phyloP scores from a whole-genome alignment of 1,140 invertebrate species.

The Ladona fulva region DNA sequence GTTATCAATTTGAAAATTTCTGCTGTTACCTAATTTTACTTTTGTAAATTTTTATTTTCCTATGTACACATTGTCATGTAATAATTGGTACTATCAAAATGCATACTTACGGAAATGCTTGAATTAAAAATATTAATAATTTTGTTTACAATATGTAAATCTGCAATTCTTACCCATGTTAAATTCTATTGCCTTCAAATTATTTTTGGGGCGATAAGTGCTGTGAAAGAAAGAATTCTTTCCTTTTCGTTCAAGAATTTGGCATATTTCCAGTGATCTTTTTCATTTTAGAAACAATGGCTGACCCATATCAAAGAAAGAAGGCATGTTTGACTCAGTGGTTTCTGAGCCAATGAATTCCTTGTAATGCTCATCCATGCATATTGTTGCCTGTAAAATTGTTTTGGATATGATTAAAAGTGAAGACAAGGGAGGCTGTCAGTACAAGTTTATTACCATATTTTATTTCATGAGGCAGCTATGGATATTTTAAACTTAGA shows the following conservation, averaged over 20 bases:
- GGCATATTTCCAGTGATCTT: not conserved
- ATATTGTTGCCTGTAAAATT: conserved; percentile 2
- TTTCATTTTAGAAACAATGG: not conserved
- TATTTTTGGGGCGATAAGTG: not conserved
- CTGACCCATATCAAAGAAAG: not conserved
- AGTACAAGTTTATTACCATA: not conserved
- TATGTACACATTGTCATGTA: not conserved
- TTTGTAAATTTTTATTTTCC: conserved; percentile 8
- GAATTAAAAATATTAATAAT: not conserved
- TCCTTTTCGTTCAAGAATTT: not conserved
- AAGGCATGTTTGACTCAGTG: not conserved
- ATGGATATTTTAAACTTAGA: not conserved
- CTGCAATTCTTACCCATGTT: not conserved
- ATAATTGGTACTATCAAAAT: not conserved
- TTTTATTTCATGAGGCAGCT: not conserved
- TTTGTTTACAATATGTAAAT: not conserved
- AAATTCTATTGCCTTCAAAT: not conserved
- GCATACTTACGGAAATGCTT: not conserved
- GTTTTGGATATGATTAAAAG: not conserved
- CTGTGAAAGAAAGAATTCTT: not conserved
- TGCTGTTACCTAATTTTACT: conserved; percentile 10
- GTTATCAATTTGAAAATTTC: not conserved
- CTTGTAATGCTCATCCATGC: not conserved
- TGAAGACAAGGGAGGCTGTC: not conserved
- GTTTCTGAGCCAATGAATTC: not conserved